Base-by-base conservation (phyloP, 2,113 vertebrate genomes). In the Anguilla japonica region DNA sequence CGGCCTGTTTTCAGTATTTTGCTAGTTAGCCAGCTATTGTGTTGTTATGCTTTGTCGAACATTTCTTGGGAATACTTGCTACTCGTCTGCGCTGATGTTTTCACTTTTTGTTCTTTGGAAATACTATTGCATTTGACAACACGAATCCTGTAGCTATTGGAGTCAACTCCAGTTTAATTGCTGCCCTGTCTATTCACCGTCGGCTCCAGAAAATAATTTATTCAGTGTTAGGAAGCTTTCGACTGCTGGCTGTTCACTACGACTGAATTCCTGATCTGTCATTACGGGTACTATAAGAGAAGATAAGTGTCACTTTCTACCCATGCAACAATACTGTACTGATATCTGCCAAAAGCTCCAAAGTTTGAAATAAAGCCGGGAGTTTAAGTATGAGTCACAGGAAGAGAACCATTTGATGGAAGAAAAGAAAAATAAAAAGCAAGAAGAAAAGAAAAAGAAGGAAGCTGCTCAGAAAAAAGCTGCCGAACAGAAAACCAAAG, bases 1-100 rank as follows among this genome's bases (percentile, higher is more conserved):
- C 87, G 85, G 89, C 88, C 87, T 84, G 85, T 85, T 83, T 85
- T 63, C 79, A 82, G 81, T 39, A 41, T 84, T 78, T 86, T 87
- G 82, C 79, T 75, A 84, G 83, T 86, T 89, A 57, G 50, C 39
- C 40, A 84, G 86, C 82, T 79, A 15, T 34, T 34, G 34, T 34
- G 34, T 34, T 41, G 41, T 53, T 84, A 50, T 41, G 63, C 84
- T 43, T 75, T 34, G 16, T n/a, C 60, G 5, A 67, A 14, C 34
- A 57, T 39, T 56, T 34, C 18, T 56, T 85, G 75, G 84, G 84
- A 85, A 39, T 85, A n/a, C 57, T 79, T 85, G 84, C 50, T 79
- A 34, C 39, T 80, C 75, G 41, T 18, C 79, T 80, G 79, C 41
- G 22, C 79, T 80, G 40, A 20, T 41, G 34, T 80, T 40, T 80